A percentile compares a stretch with the other conserved stretches of the same genome.
These are phyloP conservation scores for Odontocolon sp. DNA, from an alignment of 2,888 invertebrate genomes.

Conservation along the genomic window DNA sequence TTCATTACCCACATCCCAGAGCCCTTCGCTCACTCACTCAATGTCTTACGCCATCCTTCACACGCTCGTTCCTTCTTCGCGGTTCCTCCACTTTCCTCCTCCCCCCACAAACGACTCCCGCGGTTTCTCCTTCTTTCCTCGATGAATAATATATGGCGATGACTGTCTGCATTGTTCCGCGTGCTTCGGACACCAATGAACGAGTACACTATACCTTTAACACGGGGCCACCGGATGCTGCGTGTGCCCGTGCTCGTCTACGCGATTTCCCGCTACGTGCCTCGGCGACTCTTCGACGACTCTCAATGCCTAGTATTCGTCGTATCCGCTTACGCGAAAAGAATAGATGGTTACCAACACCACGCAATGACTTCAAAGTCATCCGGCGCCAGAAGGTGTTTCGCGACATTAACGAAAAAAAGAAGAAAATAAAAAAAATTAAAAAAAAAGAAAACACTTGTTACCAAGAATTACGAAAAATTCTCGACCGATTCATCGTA, in stretches of 20 bases:
- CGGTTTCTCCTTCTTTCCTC: conserved; percentile 49
- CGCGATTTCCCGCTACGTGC: conserved; percentile 80
- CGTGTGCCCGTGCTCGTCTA: conserved; percentile 73
- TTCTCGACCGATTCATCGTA: conserved; percentile 29
- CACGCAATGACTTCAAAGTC: conserved; percentile 51
- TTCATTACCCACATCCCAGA: conserved; percentile 67
- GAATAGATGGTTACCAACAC: conserved; percentile 30
- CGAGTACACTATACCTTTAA: conserved; percentile 32
- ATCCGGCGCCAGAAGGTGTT: conserved; percentile 42
- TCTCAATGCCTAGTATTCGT: conserved; percentile 46
- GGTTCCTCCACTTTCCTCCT: conserved; percentile 11
- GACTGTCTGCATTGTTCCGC: conserved; percentile 78
- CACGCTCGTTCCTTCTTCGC: conserved; percentile 12
- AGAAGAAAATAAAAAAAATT: too few species aligned
- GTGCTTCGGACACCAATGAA: conserved; percentile 65
- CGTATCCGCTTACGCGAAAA: conserved; percentile 52
- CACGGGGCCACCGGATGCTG: conserved; percentile 75
- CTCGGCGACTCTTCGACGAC: conserved; percentile 40
- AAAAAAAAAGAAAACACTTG: too few species aligned
- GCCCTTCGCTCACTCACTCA: conserved; percentile 56
- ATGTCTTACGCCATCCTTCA: conserved; percentile 46
- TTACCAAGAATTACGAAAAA: conserved; percentile 34
- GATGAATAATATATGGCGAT: conserved; percentile 78
- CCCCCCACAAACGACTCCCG: neutral
- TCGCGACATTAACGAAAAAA: conserved; percentile 37